Base-by-base conservation (phyloP, 2,113 vertebrate genomes). In the Oostethus manadensis region DNA sequence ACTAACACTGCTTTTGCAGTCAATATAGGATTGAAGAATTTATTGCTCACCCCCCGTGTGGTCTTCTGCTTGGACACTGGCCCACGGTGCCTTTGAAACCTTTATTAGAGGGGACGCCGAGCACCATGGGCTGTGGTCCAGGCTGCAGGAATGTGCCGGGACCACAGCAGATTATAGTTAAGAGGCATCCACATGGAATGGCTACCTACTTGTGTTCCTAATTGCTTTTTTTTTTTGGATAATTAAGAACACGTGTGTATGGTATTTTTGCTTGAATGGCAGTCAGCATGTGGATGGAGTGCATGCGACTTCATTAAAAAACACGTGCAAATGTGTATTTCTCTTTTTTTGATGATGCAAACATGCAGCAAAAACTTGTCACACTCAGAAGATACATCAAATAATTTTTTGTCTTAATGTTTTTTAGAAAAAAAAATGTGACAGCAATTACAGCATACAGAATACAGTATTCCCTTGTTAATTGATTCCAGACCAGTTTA, bases 61-160 rank as follows among this genome's bases (percentile, higher is more conserved):
- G 22, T 58, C 68, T 62, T 71, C 71, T 58, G 64, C 73, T 53
- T 73, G 76, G 75, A 74, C 73, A 60, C 71, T 94, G 91, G 89
- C 90, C 73, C 53, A 29, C 78, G 86, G 86, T 13, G 40, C 73
- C 64, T 71, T 76, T 88, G 79, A 86, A 88, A 88, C 82, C 86
- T 93, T 93, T 87, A 88, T 89, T 88, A 84, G 74, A 87, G 85
- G 87, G 84, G 53, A 82, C 73, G 56, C 60, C 58, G 55, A 68
- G 74, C 57, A 9, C 63, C 74, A 74, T 83, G 78, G 80, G 82
- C 75, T 70, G 68, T 38, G 50, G 63, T 72, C 66, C 33, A 22
- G 62, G 70, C 58, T 66, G 70, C 79, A 88, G 89, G 91, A 90
- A 86, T 90, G 76, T 58, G 76, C 78, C 80, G 79, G 80, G 85